Conservation (phyloP, 1,140 invertebrate species). For the Kradibia gibbosae region DNA sequence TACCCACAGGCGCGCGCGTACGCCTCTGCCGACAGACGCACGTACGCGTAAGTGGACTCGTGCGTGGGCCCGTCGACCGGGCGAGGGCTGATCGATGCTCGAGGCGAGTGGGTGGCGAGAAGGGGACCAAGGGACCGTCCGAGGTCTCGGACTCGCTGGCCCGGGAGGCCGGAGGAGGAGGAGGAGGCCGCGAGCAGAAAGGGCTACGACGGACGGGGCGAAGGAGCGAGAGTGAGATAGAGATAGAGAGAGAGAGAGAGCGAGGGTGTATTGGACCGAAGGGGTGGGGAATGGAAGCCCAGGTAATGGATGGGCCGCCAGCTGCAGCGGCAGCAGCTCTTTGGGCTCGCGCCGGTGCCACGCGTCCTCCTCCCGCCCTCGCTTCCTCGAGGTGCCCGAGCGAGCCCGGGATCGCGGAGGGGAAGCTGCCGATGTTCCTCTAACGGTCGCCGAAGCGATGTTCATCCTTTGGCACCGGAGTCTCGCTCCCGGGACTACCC, state of each 20-base stretch:
- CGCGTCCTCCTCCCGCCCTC: slow-evolving; percentile 7
- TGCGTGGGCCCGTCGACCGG: not conserved
- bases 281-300: slow-evolving; percentile 13
- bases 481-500: not conserved
- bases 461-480: not conserved
- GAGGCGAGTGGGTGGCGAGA: too few species aligned
- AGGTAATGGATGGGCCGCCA: slow-evolving; percentile 34
- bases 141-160: not conserved
- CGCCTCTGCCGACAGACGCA: not conserved
- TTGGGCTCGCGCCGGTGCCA: not conserved
- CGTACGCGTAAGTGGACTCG: not conserved
- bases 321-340: slow-evolving; percentile 29
- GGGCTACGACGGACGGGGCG: not conserved
- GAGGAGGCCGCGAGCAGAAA: not conserved
- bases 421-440: not conserved
- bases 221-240: not conserved
- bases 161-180: not conserved
- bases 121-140: too few species aligned
- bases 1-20: slow-evolving; percentile 21
- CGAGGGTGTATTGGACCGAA: too few species aligned
- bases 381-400: not conserved
- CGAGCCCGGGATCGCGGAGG: not conserved
- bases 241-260: slow-evolving; percentile 4
- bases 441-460: not conserved
- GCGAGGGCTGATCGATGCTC: too few species aligned